These are phyloP conservation scores for Lottia gigantea DNA, from an alignment of 2,888 invertebrate genomes.

Conservation along the genomic window DNA sequence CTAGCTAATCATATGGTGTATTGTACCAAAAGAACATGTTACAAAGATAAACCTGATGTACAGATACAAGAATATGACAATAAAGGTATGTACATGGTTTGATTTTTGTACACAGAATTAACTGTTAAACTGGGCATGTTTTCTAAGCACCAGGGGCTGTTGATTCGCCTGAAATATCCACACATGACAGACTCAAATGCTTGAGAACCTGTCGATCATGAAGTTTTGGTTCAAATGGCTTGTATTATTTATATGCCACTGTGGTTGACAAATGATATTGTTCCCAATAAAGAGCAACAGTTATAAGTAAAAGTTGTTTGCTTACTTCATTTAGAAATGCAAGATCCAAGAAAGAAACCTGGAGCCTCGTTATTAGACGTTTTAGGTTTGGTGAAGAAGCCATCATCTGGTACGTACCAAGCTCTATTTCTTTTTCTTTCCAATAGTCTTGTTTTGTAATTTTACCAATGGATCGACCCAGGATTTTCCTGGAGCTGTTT, in stretches of 20 bases:
- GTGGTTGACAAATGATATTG: too few relatives aligned
- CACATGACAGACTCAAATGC: too few relatives aligned
- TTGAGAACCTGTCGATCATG: too few relatives aligned
- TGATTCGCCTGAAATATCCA: too few relatives aligned
- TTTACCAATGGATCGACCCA: background rate
- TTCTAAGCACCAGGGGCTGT: too few relatives aligned
- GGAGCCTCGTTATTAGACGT: conserved; percentile 60
- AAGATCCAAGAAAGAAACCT: conserved; percentile 47
- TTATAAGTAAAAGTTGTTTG: too few relatives aligned
- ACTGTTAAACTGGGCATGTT: background rate
- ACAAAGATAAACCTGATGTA: conserved; percentile 42
- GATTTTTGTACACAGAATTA: background rate
- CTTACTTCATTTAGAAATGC: conserved; percentile 26
- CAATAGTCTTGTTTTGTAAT: background rate
- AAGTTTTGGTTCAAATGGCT: too few relatives aligned
- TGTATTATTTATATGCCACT: too few relatives aligned
- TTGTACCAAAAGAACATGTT: conserved; percentile 61
- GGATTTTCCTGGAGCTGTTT: too few relatives aligned
- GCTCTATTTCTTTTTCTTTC: background rate
- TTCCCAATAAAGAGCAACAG: too few relatives aligned
- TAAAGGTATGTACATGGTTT: conserved; percentile 20
- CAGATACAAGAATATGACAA: conserved; percentile 30
- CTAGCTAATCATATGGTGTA: conserved; percentile 63
- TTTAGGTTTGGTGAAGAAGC: conserved; percentile 62
- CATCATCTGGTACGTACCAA: conserved; percentile 41